Conservation (phyloP, 2,113 vertebrate genomes). For the Larimichthys crocea region DNA sequence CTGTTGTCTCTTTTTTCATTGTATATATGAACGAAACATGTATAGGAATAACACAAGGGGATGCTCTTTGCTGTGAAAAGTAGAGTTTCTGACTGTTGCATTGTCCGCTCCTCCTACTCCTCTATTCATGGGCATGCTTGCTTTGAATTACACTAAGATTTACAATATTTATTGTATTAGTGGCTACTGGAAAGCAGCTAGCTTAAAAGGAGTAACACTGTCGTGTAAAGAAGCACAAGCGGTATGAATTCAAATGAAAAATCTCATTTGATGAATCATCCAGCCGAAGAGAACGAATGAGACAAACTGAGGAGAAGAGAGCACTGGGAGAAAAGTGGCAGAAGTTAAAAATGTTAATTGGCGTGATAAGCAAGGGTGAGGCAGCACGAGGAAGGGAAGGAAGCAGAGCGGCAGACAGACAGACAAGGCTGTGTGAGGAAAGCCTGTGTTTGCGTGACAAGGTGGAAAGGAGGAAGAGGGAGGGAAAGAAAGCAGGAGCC, state of each 20-base stretch:
- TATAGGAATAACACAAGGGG: not conserved
- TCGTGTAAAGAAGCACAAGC: not conserved
- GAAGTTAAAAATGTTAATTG: slow-evolving; percentile 78
- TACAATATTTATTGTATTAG: not conserved
- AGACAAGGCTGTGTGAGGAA: slow-evolving; percentile 59
- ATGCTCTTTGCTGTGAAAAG: not conserved
- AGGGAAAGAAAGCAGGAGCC: slow-evolving; percentile 52
- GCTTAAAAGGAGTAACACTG: not conserved
- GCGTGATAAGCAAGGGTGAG: slow-evolving; percentile 80
- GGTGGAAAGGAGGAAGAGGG: slow-evolving; percentile 74
- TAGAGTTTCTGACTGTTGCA: not conserved
- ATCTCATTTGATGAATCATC: slow-evolving; percentile 11
- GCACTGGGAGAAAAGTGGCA: slow-evolving; percentile 55
- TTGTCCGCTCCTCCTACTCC: not conserved
- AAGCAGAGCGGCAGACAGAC: slow-evolving; percentile 68
- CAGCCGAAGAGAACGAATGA: slow-evolving; percentile 20
- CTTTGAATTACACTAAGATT: not conserved
- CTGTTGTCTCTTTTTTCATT: not conserved
- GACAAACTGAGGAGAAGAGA: slow-evolving; percentile 32
- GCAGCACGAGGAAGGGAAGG: slow-evolving; percentile 74
- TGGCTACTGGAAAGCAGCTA: not conserved
- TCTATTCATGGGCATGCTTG: not conserved
- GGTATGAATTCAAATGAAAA: not conserved
- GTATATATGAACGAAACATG: not conserved
- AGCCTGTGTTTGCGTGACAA: slow-evolving; percentile 77